A percentile compares a stretch with the other conserved stretches of the same genome.
Evolutionary conservation across 2,888 invertebrate species (phyloP).

Genomic region (Drosophila sordidapex): DNA sequence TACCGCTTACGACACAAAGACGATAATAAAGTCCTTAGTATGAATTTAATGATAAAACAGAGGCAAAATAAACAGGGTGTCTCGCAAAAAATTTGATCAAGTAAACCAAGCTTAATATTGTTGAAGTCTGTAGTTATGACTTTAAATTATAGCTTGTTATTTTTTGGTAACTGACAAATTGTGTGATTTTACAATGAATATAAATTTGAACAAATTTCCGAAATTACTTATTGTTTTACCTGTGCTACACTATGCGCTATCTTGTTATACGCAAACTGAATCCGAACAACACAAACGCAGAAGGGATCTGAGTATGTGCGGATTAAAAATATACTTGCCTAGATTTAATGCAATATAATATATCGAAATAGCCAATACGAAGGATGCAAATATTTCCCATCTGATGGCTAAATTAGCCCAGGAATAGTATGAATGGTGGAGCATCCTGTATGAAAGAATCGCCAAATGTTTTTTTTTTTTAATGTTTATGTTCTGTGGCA

Average conservation of each 20-base stretch:
- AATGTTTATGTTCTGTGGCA: conserved; percentile 23
- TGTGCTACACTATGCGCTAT: conserved; percentile 45
- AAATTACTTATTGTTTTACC: conserved; percentile 63
- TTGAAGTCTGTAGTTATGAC: not conserved
- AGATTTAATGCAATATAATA: too few relatives aligned
- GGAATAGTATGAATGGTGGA: not conserved
- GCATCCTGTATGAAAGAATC: conserved; percentile 58
- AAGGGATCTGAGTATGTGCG: conserved; percentile 39
- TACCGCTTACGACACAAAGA: conserved; percentile 39
- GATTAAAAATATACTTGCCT: not conserved
- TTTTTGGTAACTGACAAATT: not conserved
- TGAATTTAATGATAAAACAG: conserved; percentile 60
- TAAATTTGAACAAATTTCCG: conserved; percentile 56
- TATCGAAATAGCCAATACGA: conserved; percentile 23
- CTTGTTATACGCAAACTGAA: conserved; percentile 23
- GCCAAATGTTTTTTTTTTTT: not conserved
- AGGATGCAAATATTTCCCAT: conserved; percentile 8
- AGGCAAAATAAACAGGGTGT: conserved; percentile 62
- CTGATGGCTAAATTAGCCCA: conserved; percentile 12
- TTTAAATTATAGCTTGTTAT: not conserved
- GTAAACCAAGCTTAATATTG: not conserved
- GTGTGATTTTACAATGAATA: conserved; percentile 31
- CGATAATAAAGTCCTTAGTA: conserved; percentile 69
- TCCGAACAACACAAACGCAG: conserved; percentile 44
- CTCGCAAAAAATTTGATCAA: conserved; percentile 1